Base-by-base conservation (phyloP, 2,113 vertebrate species). In the Lycaon pictus region DNA sequence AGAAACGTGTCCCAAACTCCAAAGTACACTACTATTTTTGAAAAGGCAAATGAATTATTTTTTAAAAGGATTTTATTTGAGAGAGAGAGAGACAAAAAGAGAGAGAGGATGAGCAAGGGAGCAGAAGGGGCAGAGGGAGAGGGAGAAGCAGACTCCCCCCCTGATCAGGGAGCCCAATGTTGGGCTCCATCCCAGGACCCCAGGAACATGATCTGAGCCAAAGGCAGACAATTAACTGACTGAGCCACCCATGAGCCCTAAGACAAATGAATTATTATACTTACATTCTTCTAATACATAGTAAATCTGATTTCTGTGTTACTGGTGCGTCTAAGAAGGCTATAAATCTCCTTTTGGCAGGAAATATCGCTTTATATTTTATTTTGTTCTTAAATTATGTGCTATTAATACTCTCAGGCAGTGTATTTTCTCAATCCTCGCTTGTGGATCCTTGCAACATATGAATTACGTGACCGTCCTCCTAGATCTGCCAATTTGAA, bases 21-120 rank as follows among this genome's bases (percentile, higher is more conserved):
- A 65, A 93, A 92, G 23, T 5, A 87, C 25, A 82, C 7, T 65
- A 29, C 51, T 74, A 87, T 60, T 90, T 94, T 91, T 95, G 77
- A 93, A 95, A 90, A 95, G 27, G 16, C 71, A 94, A 72, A 95
- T 90, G 55, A 97, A 90, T 96, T 67, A 94, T 35, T 90, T 69
- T 69, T 35, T 4, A 20, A 35, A 69, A 69, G 67, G 67, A 19
- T 10, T 35, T 69, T 69, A 69, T 69, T 35, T 19, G 62, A 65
- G 65, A 69, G 65, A 69, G 67, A n/a, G 67, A 35, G 67, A 43
- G 43, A 43, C 43, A 43, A 43, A 43, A 11, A 65, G 65, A 69
- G 65, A 69, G 67, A n/a, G 67, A 35, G 67, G 32, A 69, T 35
- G 32, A 69, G 16, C 8, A 2, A 13, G 16, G 67, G 67, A 16